Base-by-base conservation (phyloP, 2,888 invertebrate genomes). In the Ophioninae sp. region DNA sequence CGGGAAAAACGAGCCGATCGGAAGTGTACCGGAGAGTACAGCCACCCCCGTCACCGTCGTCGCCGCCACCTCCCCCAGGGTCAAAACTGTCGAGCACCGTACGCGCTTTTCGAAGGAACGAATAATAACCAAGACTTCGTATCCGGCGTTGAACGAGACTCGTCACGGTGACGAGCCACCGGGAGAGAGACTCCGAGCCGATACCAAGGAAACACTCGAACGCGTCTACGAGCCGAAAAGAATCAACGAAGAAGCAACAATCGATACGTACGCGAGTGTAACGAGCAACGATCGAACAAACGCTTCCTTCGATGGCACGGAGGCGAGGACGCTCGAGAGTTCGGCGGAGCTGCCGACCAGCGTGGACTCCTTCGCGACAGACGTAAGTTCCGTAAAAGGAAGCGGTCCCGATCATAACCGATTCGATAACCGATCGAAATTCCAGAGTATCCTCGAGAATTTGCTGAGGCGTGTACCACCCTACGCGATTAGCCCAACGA, bases 61-160 rank as follows among this genome's bases (percentile, higher is more conserved):
- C 10, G 87, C 87, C 51, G 17, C 17, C 9, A 2, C 41, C 6
- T 9, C 41, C 6, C 87, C 89, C 0, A 86, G 87, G 23, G 87
- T 79, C 13, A 85, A 86, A 84, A 87, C 88, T 0, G 64, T 89
- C 64, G 90, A 89, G 67, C 89, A 89, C 64, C 89, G 87, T 59
- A 88, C 89, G 0, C 87, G 88, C 8, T 87, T 90, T 13, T 88
- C 90, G 0, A 90, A 90, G 39, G 88, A 89, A 74, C 88, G 90
- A 61, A 89, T 87, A 17, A 86, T 89, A 41, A 89, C 88, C 0
- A 88, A 89, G 72, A 88, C 88, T 1, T 85, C 86, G 20, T 89
- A 87, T 75, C 89, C 89, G 0, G 69, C 82, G 22, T 79, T 79
- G 0, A 78, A 83, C 13, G 85, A 69, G 22, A 75, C 71, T 13